A percentile compares a stretch with the other conserved stretches of the same genome.
Evolutionary conservation across 1,140 invertebrate genomes (phyloP).

Genomic region (Dolichoris vasculosae): DNA sequence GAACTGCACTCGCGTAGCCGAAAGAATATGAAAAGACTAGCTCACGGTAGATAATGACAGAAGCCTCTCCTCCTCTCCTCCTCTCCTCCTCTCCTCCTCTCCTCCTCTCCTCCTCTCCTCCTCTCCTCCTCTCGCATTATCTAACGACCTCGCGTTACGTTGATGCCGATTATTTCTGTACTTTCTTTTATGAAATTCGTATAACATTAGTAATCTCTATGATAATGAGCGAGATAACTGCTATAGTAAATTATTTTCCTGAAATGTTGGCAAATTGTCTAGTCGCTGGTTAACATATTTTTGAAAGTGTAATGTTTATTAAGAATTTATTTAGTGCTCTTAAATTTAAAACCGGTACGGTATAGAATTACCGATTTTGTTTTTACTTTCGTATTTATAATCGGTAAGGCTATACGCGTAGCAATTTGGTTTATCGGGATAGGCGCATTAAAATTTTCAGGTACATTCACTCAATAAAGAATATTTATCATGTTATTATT

Average conservation of each 20-base stretch:
- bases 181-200: constrained; percentile 35
- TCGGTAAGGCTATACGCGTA: neutral
- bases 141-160: neutral
- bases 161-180: constrained; percentile 21
- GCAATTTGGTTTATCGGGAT: neutral
- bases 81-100: no score
- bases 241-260: constrained; percentile 31
- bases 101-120: no score
- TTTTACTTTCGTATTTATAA: neutral
- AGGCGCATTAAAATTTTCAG: neutral
- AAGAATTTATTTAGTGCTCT: constrained; percentile 6
- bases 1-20: constrained; percentile 31
- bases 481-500: constrained; percentile 1
- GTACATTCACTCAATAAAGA: neutral
- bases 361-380: neutral
- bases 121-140: constrained; percentile 39
- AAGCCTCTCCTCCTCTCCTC: no score
- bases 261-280: constrained; percentile 10
- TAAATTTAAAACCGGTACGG: neutral
- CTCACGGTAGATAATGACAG: constrained; percentile 8
- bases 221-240: constrained; percentile 34
- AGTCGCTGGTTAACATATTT: constrained; percentile 12
- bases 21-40: constrained; percentile 37
- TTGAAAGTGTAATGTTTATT: constrained; percentile 32
- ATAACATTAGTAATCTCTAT: constrained; percentile 23